Base-by-base conservation (phyloP, 2,888 invertebrate species). In the Chrysomela aeneicollis region DNA sequence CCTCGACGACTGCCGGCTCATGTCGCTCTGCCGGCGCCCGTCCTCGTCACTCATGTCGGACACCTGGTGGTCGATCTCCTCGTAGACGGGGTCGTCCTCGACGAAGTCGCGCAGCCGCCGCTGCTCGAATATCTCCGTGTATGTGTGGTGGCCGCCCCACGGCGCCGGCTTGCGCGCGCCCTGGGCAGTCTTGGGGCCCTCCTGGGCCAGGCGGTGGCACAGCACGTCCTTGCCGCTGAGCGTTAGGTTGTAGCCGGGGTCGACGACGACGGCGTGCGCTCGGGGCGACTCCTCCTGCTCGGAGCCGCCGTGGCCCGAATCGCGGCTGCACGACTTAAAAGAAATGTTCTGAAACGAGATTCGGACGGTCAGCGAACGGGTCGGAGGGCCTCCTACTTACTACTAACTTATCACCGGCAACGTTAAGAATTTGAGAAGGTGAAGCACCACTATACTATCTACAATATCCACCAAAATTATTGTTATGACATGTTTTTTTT, bases 31-130 rank as follows among this genome's bases (percentile, higher is more conserved):
- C 54, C 90, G 86, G 2, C 90, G 85, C 74, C 92, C 92, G 61
- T 92, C 92, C 77, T 92, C 92, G 78, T 93, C 93, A n/a, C n/a
- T n/a, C 85, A 88, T 87, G 80, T 89, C 92, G 0, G 91, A 91
- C 76, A 90, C 90, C 54, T 90, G 86, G 2, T 90, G 85, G 74
- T 92, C 92, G 61, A 92, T 92, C 77, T 92, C 92, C 78, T 93
- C 93, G 79, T 93, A 93, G 1, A 92, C 92, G 0, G 92, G 92
- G 76, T 92, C 92, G 73, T 92, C 92, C 75, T 89, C 89, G 15
- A 86, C 85, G n/a, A 87, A 84, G 0, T 71, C 64, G 19, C 86
- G 84, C 55, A 85, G 78, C 17, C 85, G 81, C 51, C 85, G 79
- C 3, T 82, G 85, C 71, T 87, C 87, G 53, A 86, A 85, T 63